These are phyloP conservation scores for Siniperca undulata DNA, from an alignment of 2,797 vertebrate species.

Conservation along the genomic window DNA sequence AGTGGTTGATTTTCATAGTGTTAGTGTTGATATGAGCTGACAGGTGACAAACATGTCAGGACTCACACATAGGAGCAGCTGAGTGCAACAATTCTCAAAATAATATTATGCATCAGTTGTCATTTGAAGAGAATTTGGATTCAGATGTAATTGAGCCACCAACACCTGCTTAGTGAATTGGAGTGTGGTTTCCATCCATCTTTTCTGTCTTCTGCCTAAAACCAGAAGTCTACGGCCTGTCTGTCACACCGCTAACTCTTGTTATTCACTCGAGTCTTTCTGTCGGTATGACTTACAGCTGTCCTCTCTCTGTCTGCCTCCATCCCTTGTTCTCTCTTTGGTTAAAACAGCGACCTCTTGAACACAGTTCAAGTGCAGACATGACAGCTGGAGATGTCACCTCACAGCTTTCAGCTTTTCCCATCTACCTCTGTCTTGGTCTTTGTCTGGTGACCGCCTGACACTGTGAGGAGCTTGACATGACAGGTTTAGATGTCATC, in stretches of 20 bases:
- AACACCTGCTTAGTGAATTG: not conserved
- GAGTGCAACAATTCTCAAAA: not conserved
- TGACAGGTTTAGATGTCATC: constrained; percentile 80
- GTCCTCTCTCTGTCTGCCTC: constrained; percentile 52
- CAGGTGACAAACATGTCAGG: constrained; percentile 45
- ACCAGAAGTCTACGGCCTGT: not conserved
- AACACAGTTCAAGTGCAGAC: constrained; percentile 68
- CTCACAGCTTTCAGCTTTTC: constrained; percentile 44
- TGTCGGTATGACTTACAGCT: constrained; percentile 59
- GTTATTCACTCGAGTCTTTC: constrained; percentile 28
- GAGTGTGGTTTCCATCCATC: not conserved
- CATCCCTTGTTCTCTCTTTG: constrained; percentile 40
- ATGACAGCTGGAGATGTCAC: constrained; percentile 73
- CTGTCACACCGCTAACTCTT: constrained; percentile 2
- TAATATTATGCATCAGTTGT: not conserved
- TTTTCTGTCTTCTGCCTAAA: not conserved
- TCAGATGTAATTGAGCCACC: not conserved
- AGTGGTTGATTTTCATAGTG: not conserved
- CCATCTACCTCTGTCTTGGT: constrained; percentile 43
- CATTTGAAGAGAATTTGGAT: not conserved
- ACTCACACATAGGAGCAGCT: constrained; percentile 5
- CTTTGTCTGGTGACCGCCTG: constrained; percentile 70
- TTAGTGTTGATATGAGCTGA: constrained; percentile 34
- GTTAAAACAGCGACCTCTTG: constrained; percentile 60
- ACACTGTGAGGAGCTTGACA: constrained; percentile 67